phyloP scores from a whole-genome alignment of 64 coral and sea anemone species.

The Montipora efflorescens region DNA sequence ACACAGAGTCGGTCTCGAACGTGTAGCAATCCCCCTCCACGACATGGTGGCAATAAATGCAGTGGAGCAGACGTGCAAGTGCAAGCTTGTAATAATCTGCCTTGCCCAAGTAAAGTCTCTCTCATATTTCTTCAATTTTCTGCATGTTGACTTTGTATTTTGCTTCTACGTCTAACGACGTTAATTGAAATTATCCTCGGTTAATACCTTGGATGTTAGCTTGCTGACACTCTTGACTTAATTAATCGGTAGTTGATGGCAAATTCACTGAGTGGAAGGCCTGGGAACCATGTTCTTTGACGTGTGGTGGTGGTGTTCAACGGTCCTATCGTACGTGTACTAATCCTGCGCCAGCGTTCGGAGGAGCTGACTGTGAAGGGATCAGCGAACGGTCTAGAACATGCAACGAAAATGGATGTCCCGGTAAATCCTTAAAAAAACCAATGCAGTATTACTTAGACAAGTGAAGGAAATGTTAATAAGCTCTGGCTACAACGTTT shows the following conservation, averaged over 20 bases:
- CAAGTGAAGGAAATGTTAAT: not conserved
- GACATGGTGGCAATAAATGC: not conserved
- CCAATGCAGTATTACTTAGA: not conserved
- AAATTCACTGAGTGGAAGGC: conserved; percentile 76
- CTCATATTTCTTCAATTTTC: not conserved
- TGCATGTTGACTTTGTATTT: not conserved
- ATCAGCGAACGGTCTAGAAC: conserved; percentile 36
- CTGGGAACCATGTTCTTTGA: conserved; percentile 71
- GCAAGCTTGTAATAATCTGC: not conserved
- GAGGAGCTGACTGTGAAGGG: conserved; percentile 62
- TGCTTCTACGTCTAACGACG: not conserved
- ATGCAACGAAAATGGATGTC: conserved; percentile 64
- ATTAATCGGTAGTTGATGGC: conserved; percentile 57
- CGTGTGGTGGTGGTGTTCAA: conserved; percentile 75
- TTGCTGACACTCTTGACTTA: not conserved
- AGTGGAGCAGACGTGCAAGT: not conserved
- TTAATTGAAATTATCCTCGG: not conserved
- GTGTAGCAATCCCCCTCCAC: conserved; percentile 10
- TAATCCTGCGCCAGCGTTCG: conserved; percentile 64
- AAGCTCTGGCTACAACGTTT: not conserved
- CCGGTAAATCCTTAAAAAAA: conserved; percentile 1
- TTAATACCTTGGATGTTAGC: too few relatives aligned
- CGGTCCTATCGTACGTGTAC: conserved; percentile 59
- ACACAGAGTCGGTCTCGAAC: not conserved
- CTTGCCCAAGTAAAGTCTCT: conserved; percentile 8